Evolutionary conservation across 92 coral and sea anemone species (phyloP).

Genomic region (Metridium senile): DNA sequence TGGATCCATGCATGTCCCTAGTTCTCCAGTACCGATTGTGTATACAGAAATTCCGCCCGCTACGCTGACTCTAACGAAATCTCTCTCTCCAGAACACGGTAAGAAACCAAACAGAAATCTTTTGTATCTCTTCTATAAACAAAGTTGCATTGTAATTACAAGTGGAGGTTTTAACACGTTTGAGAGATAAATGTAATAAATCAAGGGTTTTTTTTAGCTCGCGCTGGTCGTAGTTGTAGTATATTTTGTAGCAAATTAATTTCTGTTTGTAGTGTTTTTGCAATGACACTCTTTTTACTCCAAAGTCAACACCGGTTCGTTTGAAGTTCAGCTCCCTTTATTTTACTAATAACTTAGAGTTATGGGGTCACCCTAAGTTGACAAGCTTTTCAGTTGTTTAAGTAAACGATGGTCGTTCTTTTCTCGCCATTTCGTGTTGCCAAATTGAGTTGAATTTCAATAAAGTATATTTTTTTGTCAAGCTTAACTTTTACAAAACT

Average conservation of each 20-base stretch:
- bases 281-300: conserved; percentile 68
- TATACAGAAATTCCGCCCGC: conserved; percentile 1
- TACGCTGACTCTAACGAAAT: not conserved
- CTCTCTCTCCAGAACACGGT: conserved; percentile 21
- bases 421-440: conserved; percentile 49
- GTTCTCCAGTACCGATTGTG: conserved; percentile 26
- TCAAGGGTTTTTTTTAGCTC: not conserved
- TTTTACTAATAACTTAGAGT: conserved; percentile 26
- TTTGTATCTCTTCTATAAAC: too few species aligned
- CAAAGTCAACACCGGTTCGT: conserved; percentile 51
- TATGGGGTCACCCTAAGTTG: conserved; percentile 31
- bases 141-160: not conserved
- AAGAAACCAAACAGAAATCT: conserved; percentile 5
- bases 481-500: conserved; percentile 32
- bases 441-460: conserved; percentile 48
- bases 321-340: conserved; percentile 30
- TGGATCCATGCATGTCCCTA: conserved; percentile 36
- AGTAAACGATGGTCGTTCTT: not conserved
- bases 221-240: not conserved
- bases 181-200: not conserved
- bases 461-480: too few species aligned
- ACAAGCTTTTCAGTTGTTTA: conserved; percentile 11
- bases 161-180: too few species aligned
- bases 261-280: conserved; percentile 81
- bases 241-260: conserved; percentile 84